A percentile compares a stretch with the other conserved stretches of the same genome.
Conservation (phyloP, 2,113 vertebrate genomes). For the Sitta europaea region DNA sequence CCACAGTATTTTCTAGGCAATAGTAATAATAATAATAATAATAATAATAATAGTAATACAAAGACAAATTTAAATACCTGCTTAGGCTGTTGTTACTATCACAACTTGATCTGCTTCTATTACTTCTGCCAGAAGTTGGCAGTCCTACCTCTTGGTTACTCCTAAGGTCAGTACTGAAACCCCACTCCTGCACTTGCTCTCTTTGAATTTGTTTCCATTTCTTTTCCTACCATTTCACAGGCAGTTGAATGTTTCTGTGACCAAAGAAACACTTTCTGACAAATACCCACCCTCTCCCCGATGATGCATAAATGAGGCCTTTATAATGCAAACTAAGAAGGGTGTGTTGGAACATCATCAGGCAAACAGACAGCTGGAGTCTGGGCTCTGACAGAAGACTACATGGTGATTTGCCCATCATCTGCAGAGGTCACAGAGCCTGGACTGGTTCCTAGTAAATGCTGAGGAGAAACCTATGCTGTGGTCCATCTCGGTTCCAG, state of each 20-base stretch:
- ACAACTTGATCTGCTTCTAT: background rate
- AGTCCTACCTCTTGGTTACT: background rate
- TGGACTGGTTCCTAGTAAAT: background rate
- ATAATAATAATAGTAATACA: background rate
- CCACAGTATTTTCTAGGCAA: background rate
- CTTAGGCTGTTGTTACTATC: background rate
- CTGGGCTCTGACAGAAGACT: background rate
- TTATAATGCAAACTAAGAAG: background rate
- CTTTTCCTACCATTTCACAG: background rate
- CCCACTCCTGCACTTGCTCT: background rate
- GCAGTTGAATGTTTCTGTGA: background rate
- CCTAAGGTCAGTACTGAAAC: background rate
- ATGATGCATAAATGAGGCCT: background rate
- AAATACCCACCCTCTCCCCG: background rate
- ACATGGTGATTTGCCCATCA: background rate
- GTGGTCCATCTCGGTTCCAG: background rate
- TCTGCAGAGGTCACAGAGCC: background rate
- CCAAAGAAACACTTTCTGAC: background rate
- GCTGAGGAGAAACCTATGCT: background rate
- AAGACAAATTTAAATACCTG: background rate
- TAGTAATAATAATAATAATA: background rate
- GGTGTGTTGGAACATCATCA: background rate
- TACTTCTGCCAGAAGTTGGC: background rate
- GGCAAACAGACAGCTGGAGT: conserved; percentile 7
- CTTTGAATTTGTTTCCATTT: background rate